These are phyloP conservation scores for Hirundichthys speculiger DNA, from an alignment of 2,113 vertebrate genomes.

Conservation along the genomic window DNA sequence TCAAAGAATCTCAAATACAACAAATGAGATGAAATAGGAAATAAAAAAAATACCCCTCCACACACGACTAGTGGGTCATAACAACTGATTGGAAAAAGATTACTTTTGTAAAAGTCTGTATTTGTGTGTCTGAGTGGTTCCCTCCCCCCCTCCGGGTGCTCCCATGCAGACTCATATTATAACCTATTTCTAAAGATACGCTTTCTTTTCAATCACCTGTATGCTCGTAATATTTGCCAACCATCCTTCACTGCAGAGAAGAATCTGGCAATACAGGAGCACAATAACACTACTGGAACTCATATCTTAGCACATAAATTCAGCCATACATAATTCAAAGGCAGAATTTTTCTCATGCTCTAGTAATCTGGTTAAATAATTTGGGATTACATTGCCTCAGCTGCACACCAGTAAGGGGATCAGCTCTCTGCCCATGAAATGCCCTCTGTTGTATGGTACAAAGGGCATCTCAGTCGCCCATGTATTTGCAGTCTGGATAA, in stretches of 20 bases:
- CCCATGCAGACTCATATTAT: slow-evolving; percentile 2
- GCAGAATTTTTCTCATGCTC: slow-evolving; percentile 65
- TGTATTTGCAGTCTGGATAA: slow-evolving; percentile 72
- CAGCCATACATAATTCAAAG: slow-evolving; percentile 66
- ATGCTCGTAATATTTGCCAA: slow-evolving; percentile 9
- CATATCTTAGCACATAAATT: slow-evolving; percentile 49
- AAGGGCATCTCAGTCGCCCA: slow-evolving; percentile 65
- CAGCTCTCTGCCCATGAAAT: slow-evolving; percentile 72
- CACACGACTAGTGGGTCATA: too few species aligned
- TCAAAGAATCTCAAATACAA: too few species aligned
- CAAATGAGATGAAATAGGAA: too few species aligned
- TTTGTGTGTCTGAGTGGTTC: too few species aligned
- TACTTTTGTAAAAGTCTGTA: too few species aligned
- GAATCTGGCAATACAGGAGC: slow-evolving; percentile 11
- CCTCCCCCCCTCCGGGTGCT: too few species aligned
- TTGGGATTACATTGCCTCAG: slow-evolving; percentile 76
- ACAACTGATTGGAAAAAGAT: too few species aligned
- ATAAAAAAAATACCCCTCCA: too few species aligned
- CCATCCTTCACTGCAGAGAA: slow-evolving; percentile 2
- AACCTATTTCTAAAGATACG: background rate
- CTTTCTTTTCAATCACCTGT: slow-evolving; percentile 5
- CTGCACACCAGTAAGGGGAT: slow-evolving; percentile 70
- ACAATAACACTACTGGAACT: slow-evolving; percentile 36
- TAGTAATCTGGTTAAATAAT: slow-evolving; percentile 81
- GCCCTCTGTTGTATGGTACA: slow-evolving; percentile 73